phyloP scores from a whole-genome alignment of 2,888 invertebrate species.

The Sepioteuthis lessoniana region DNA sequence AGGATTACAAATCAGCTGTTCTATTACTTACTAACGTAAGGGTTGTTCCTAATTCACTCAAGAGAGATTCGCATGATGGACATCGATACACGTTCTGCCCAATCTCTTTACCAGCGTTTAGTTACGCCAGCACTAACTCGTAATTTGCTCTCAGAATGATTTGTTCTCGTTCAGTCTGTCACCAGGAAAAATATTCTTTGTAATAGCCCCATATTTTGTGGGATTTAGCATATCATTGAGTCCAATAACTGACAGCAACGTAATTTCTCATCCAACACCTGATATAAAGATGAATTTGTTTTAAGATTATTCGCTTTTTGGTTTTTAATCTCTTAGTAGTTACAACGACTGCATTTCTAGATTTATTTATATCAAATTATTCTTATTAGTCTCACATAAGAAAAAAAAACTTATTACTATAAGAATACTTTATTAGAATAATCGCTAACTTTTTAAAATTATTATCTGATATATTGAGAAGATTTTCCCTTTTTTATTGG shows the following conservation, averaged over 20 bases:
- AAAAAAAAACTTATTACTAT: no score
- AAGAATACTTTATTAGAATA: no score
- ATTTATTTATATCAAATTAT: no score
- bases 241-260: not conserved
- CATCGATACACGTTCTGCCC: not conserved
- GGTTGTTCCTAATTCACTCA: not conserved
- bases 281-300: no score
- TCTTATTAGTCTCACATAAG: no score
- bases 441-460: no score
- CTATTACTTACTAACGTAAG: not conserved
- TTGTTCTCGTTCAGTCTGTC: not conserved
- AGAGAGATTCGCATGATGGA: not conserved
- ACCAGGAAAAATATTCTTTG: not conserved
- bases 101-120: not conserved
- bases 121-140: not conserved
- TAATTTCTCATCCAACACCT: not conserved
- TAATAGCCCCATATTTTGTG: not conserved
- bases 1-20: not conserved
- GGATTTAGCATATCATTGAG: not conserved
- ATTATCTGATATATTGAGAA: no score
- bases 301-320: no score
- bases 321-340: no score
- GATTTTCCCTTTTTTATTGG: no score
- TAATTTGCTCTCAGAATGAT: not conserved
- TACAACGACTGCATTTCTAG: no score